Conservation (phyloP, 2,888 invertebrate species). For the Caenorhabditis sinica region DNA sequence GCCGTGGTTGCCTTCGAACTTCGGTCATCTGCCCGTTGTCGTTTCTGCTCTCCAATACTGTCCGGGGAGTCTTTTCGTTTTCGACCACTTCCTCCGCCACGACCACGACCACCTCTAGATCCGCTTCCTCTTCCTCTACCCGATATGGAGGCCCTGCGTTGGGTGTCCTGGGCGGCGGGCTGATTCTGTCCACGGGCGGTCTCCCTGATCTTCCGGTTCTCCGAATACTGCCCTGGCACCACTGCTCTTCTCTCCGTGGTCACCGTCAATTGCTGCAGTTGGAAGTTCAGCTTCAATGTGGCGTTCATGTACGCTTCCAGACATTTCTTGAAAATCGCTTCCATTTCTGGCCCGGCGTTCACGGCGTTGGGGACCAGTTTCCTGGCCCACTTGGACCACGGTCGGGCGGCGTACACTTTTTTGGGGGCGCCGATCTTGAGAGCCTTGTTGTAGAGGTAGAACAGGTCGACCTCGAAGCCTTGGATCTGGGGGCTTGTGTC, state of each 20-base stretch:
- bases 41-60: background rate
- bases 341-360: conserved; percentile 29
- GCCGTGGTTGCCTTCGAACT: no score
- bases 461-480: conserved; percentile 92
- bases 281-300: background rate
- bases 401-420: conserved; percentile 81
- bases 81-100: background rate
- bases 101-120: background rate
- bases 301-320: background rate
- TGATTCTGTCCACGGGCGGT: no score
- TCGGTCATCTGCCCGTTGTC: no score
- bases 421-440: conserved; percentile 96
- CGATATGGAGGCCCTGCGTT: background rate
- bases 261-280: background rate
- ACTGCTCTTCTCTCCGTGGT: background rate
- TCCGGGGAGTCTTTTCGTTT: conserved; percentile 19
- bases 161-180: no score
- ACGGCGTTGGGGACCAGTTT: conserved; percentile 27
- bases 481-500: conserved; percentile 17
- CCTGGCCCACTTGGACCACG: background rate
- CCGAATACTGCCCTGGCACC: conserved; percentile 38
- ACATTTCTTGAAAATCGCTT: background rate
- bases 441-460: conserved; percentile 91
- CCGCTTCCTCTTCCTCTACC: background rate
- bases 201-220: conserved; percentile 15